phyloP scores from a whole-genome alignment of 2,797 vertebrate genomes.

The Poliocrania exsul region DNA sequence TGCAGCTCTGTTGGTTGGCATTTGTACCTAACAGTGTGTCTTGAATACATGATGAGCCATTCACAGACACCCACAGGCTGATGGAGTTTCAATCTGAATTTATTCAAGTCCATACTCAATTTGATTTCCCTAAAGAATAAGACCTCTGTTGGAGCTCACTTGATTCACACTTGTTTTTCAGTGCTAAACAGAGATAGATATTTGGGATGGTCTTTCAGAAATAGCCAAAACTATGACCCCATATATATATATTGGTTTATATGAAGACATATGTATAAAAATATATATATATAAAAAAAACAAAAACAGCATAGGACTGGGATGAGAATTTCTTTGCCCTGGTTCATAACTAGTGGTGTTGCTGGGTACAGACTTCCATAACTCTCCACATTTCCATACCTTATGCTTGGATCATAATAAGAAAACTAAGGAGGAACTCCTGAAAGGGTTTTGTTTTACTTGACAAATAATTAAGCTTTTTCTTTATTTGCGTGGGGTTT shows the following conservation, averaged over 20 bases:
- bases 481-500: not conserved
- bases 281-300: not conserved
- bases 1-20: constrained; percentile 66
- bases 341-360: constrained; percentile 8
- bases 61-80: constrained; percentile 86
- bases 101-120: constrained; percentile 86
- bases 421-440: constrained; percentile 51
- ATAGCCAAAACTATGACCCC: constrained; percentile 74
- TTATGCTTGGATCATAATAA: constrained; percentile 55
- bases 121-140: constrained; percentile 86
- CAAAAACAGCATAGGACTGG: not conserved
- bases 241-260: not conserved
- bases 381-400: constrained; percentile 77
- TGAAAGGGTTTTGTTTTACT: not conserved
- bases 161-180: constrained; percentile 86
- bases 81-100: constrained; percentile 78
- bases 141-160: constrained; percentile 84
- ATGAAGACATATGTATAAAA: not conserved
- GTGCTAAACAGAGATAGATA: constrained; percentile 78
- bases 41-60: constrained; percentile 83
- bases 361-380: constrained; percentile 59
- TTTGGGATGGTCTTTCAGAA: constrained; percentile 86
- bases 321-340: constrained; percentile 47
- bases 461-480: not conserved
- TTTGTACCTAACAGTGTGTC: constrained; percentile 73